These are phyloP conservation scores for Ptiloglossa arizonensis DNA, from an alignment of 1,140 invertebrate species.

Conservation along the genomic window DNA sequence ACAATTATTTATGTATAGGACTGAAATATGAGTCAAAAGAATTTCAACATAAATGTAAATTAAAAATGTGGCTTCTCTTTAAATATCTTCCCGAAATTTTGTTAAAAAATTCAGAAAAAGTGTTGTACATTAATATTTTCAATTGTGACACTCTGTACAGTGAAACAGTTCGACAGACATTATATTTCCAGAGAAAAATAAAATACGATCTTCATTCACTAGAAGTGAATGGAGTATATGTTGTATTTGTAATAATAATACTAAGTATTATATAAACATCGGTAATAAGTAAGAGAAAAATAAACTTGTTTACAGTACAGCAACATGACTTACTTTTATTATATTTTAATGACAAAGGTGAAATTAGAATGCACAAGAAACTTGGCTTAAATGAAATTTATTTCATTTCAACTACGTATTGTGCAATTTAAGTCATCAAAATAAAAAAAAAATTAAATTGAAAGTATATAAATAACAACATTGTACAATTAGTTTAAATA, in stretches of 20 bases:
- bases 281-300: conserved; percentile 41
- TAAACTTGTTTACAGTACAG: conserved; percentile 55
- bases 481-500: conserved; percentile 34
- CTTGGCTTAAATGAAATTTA: conserved; percentile 31
- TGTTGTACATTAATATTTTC: conserved; percentile 66
- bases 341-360: not conserved
- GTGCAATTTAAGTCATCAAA: conserved; percentile 6
- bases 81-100: conserved; percentile 18
- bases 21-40: not conserved
- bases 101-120: conserved; percentile 37
- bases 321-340: not conserved
- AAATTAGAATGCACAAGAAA: not conserved
- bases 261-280: conserved; percentile 57
- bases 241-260: conserved; percentile 60
- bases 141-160: conserved; percentile 58
- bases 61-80: conserved; percentile 4
- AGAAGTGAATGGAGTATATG: conserved; percentile 46
- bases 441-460: conserved; percentile 3
- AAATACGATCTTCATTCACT: conserved; percentile 50
- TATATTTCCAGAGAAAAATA: conserved; percentile 59
- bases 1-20: conserved; percentile 39
- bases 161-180: conserved; percentile 48
- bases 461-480: conserved; percentile 14
- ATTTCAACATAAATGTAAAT: not conserved
- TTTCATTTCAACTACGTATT: conserved; percentile 28